Evolutionary conservation across 1,140 invertebrate genomes (phyloP).

Genomic region (Helicoverpa zea): DNA sequence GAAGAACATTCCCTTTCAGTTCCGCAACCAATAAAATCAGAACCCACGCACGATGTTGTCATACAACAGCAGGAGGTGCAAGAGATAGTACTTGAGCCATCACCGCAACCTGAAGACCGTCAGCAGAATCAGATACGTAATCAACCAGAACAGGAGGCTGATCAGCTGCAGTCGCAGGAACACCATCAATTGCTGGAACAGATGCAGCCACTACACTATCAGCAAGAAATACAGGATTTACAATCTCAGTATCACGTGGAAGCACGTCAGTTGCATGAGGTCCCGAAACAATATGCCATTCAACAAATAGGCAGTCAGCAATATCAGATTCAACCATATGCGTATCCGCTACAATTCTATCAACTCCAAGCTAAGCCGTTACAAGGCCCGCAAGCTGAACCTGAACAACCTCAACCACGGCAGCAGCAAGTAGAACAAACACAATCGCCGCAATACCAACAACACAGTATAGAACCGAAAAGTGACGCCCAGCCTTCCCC

Average conservation of each 20-base stretch:
- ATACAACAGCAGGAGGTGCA: constrained; percentile 15
- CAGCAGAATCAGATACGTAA: not conserved
- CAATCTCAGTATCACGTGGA: not conserved
- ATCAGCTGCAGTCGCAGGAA: not conserved
- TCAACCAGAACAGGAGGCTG: not conserved
- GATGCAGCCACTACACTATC: not conserved
- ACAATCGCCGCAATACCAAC: constrained; percentile 1
- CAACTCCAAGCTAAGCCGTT: not conserved
- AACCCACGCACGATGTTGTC: constrained; percentile 7
- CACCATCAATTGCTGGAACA: constrained; percentile 12
- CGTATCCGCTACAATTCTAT: not conserved
- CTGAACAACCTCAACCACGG: constrained; percentile 4
- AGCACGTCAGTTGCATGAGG: not conserved
- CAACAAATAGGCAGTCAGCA: not conserved
- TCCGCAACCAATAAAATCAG: not conserved
- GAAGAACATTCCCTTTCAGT: not conserved
- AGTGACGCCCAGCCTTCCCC: not conserved
- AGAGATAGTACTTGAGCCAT: constrained; percentile 22
- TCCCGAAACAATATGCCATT: not conserved
- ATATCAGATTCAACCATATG: not conserved
- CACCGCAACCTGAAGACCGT: not conserved
- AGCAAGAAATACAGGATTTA: constrained; percentile 3
- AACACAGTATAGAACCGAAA: not conserved
- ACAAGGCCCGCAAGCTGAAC: not conserved
- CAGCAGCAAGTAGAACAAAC: not conserved